A percentile compares a stretch with the other conserved stretches of the same genome.
Conservation (phyloP, 2,113 vertebrate genomes). For the Phainopepla nitens region DNA sequence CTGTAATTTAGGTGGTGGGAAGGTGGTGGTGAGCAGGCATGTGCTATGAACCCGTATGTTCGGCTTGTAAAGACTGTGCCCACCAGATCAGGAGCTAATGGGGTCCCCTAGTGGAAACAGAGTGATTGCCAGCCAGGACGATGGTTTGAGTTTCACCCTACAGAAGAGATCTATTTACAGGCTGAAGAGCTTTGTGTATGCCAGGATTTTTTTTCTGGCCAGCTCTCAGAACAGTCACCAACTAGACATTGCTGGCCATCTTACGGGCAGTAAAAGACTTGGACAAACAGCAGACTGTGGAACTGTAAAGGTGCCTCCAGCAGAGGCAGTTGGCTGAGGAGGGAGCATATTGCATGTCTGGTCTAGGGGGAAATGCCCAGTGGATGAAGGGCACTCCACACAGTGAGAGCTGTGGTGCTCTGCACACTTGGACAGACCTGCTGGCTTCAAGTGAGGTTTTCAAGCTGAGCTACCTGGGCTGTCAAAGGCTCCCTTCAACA, state of each 20-base stretch:
- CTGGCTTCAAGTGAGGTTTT: background rate
- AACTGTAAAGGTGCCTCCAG: background rate
- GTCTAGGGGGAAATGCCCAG: background rate
- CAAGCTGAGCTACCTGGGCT: background rate
- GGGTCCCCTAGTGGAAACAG: background rate
- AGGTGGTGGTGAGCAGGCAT: background rate
- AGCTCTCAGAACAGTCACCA: background rate
- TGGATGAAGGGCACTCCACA: background rate
- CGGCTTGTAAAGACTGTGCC: background rate
- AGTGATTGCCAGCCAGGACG: background rate
- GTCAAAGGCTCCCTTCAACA: background rate
- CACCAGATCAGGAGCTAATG: background rate
- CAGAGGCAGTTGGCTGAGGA: background rate
- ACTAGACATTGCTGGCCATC: background rate
- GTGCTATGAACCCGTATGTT: rapidly evolving
- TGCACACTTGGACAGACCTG: background rate
- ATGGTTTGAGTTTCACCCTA: background rate
- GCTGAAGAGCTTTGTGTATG: background rate
- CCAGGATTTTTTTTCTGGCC: background rate
- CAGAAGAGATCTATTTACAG: background rate
- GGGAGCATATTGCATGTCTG: background rate
- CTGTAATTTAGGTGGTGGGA: background rate
- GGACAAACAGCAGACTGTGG: background rate
- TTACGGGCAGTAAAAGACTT: background rate
- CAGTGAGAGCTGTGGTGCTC: background rate